phyloP scores from a whole-genome alignment of 2,888 invertebrate species.

The Trissonchulus sp. region DNA sequence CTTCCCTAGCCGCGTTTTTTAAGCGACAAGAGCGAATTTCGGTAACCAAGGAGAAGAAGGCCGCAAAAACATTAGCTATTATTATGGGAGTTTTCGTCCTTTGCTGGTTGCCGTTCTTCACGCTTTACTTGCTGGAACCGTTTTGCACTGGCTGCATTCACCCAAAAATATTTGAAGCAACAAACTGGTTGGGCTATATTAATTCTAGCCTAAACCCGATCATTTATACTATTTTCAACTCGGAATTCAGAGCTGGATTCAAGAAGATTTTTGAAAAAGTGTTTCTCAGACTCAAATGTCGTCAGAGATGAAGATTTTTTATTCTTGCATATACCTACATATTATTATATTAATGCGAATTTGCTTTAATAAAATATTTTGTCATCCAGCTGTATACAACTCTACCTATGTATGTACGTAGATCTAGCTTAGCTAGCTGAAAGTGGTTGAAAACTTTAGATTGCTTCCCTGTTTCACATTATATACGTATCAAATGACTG shows the following conservation, averaged over 20 bases:
- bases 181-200: conserved; percentile 36
- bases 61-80: conserved; percentile 52
- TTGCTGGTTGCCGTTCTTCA: conserved; percentile 42
- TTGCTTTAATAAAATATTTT: no score
- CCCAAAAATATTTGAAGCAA: conserved; percentile 44
- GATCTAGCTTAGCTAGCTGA: no score
- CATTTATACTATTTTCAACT: conserved; percentile 14
- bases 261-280: not conserved
- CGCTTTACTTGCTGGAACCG: conserved; percentile 16
- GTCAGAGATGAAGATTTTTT: no score
- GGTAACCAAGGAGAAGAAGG: conserved; percentile 52
- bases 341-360: no score
- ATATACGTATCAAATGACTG: no score
- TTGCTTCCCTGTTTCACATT: no score
- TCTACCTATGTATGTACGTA: no score
- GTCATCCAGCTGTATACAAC: no score
- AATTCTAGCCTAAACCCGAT: conserved; percentile 35
- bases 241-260: not conserved
- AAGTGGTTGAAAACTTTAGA: no score
- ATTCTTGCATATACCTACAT: no score
- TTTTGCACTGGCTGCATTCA: conserved; percentile 42
- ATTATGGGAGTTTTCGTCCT: conserved; percentile 52
- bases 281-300: no score
- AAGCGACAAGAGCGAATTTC: conserved; percentile 49
- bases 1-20: conserved; percentile 45